phyloP scores from a whole-genome alignment of 2,888 invertebrate species.

The Acanthosepion esculentum region DNA sequence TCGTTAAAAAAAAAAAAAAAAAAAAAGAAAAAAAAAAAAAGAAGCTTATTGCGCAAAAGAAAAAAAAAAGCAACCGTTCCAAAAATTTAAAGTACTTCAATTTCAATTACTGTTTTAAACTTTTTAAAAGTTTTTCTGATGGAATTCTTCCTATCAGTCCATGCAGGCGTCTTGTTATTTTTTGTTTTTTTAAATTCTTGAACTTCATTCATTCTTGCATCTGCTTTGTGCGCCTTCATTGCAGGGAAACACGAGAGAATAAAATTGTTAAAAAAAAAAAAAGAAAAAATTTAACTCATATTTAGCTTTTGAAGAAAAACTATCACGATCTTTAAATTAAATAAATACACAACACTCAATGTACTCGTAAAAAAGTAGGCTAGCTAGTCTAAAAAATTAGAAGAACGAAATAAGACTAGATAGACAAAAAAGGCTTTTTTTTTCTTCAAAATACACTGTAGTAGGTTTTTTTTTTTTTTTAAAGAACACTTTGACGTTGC shows the following conservation, averaged over 20 bases:
- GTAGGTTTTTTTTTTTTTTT: too few relatives aligned
- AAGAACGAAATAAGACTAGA: slow-evolving; percentile 23
- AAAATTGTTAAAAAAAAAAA: background rate
- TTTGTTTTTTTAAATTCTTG: background rate
- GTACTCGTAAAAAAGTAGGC: background rate
- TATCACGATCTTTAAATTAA: background rate
- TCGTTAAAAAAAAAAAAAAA: background rate
- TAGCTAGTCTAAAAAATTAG: background rate
- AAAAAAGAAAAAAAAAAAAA: background rate
- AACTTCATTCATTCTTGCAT: background rate
- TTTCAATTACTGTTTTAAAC: background rate
- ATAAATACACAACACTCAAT: too few relatives aligned
- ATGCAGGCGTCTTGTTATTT: background rate
- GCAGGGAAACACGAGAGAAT: background rate
- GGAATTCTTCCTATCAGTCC: background rate
- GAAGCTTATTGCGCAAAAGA: background rate
- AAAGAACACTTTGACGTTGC: background rate
- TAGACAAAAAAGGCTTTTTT: background rate
- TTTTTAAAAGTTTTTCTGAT: background rate
- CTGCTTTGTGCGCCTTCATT: background rate
- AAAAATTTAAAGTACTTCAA: background rate
- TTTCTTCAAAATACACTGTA: background rate
- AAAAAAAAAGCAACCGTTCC: background rate
- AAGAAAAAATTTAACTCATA: background rate
- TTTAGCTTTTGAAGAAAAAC: background rate